Evolutionary conservation across 2,113 vertebrate species (phyloP).

Genomic region (Mormyrus lacerda): DNA sequence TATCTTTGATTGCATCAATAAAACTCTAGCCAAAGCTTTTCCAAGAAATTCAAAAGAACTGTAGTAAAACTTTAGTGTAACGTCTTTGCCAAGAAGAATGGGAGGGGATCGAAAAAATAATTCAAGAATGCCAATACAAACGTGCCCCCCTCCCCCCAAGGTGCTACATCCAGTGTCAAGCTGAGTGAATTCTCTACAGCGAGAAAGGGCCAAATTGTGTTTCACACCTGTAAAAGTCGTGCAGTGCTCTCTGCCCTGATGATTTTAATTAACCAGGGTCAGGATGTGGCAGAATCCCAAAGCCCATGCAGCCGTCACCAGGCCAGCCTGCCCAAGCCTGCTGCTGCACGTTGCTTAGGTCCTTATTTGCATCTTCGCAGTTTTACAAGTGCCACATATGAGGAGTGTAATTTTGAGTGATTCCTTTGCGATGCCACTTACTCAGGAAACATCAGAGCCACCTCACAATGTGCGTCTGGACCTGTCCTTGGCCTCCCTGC

Average conservation of each 20-base stretch:
- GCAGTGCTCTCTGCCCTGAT: neutral
- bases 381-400: neutral
- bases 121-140: neutral
- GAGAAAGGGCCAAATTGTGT: neutral
- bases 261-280: neutral
- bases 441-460: slow-evolving; percentile 84
- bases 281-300: neutral
- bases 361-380: neutral
- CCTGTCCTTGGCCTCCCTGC: slow-evolving; percentile 3
- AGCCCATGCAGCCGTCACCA: neutral
- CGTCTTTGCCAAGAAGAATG: neutral
- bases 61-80: neutral
- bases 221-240: neutral
- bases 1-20: neutral
- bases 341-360: neutral
- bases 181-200: neutral
- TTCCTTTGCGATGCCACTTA: slow-evolving; percentile 87
- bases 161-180: neutral
- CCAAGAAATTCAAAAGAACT: neutral
- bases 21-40: neutral
- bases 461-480: neutral
- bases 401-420: slow-evolving; percentile 75
- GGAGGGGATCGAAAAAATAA: neutral
- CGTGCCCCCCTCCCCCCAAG: neutral
- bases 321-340: neutral